Percentiles rank a stretch among this genome's conserved stretches.
These are phyloP conservation scores for Coleophora deauratella DNA, from an alignment of 2,888 invertebrate genomes.

Conservation along the genomic window DNA sequence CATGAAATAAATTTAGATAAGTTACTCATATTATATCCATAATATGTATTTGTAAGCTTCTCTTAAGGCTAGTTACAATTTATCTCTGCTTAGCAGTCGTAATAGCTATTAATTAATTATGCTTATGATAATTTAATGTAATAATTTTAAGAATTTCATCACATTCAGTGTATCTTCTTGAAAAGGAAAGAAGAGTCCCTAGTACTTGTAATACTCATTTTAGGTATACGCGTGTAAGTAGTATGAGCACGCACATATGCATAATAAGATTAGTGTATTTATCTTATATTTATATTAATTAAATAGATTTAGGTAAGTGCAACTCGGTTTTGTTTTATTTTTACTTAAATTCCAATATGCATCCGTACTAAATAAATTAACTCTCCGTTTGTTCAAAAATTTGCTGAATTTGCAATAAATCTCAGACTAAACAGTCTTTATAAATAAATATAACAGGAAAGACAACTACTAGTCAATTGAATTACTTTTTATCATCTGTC, in stretches of 20 bases:
- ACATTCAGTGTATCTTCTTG: constrained; percentile 49
- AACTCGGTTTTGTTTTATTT: constrained; percentile 16
- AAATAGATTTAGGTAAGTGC: background rate
- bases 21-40: constrained; percentile 11
- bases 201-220: constrained; percentile 71
- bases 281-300: too few species aligned
- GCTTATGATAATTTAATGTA: constrained; percentile 6
- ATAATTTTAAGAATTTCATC: constrained; percentile 24
- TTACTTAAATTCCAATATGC: too few species aligned
- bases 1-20: constrained; percentile 39
- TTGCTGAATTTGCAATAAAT: too few species aligned
- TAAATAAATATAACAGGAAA: too few species aligned
- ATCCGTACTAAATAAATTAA: too few species aligned
- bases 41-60: constrained; percentile 13
- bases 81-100: constrained; percentile 29
- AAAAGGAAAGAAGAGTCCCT: constrained; percentile 29
- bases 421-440: too few species aligned
- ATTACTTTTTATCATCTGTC: too few species aligned
- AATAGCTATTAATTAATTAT: constrained; percentile 17
- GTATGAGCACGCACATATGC: constrained; percentile 45
- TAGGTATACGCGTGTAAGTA: constrained; percentile 36
- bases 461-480: too few species aligned
- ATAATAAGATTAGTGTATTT: constrained; percentile 19
- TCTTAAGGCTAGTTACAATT: constrained; percentile 16
- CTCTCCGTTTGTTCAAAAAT: too few species aligned